These are phyloP conservation scores for Pyrgus malvae DNA, from an alignment of 2,888 invertebrate species.

Conservation along the genomic window DNA sequence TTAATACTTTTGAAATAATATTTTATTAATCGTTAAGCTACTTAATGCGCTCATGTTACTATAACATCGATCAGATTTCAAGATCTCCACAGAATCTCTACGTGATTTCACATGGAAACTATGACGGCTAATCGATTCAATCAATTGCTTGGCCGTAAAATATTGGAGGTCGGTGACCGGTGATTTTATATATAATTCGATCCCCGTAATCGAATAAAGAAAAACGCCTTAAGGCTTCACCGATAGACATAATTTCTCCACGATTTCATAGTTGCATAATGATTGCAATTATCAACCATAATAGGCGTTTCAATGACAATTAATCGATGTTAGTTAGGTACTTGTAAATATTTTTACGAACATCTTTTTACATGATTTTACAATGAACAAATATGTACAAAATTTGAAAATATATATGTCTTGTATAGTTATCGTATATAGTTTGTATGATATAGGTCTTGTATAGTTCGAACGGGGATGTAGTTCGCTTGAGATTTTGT, in stretches of 20 bases:
- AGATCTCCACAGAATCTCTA: no score
- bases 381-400: no score
- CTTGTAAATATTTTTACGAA: no score
- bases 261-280: constrained; percentile 65
- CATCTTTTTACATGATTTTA: not conserved
- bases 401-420: no score
- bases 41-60: no score
- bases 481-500: no score
- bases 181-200: constrained; percentile 54
- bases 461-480: no score
- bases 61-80: no score
- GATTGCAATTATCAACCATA: constrained; percentile 58
- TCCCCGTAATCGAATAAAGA: constrained; percentile 63
- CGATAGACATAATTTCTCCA: constrained; percentile 67
- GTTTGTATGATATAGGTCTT: no score
- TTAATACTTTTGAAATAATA: no score
- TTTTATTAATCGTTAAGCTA: no score
- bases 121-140: constrained; percentile 67
- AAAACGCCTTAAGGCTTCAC: constrained; percentile 67
- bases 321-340: not conserved
- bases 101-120: constrained; percentile 67
- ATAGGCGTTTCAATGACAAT: constrained; percentile 12
- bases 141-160: constrained; percentile 70
- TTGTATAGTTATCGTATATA: no score
- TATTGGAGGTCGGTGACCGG: constrained; percentile 60